Conservation (phyloP, 2,113 vertebrate species). For the Corvus cornix region DNA sequence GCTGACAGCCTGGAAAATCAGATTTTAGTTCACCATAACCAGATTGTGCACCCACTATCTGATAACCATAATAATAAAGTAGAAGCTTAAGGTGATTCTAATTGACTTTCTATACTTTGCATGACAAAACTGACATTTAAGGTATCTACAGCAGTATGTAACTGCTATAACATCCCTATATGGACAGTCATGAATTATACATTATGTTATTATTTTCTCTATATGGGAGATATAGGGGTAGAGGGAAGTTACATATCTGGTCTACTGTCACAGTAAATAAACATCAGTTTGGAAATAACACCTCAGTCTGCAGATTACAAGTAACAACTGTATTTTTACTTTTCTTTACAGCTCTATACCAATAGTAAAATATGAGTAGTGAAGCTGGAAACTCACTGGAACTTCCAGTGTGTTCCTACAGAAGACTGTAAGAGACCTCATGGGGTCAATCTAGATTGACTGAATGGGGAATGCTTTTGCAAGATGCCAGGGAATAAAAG, state of each 20-base stretch:
- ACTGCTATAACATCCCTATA: background rate
- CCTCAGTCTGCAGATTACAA: background rate
- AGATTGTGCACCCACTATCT: background rate
- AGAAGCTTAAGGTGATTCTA: background rate
- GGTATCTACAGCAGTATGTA: background rate
- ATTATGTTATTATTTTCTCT: background rate
- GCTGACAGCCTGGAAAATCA: constrained; percentile 10
- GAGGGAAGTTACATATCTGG: background rate
- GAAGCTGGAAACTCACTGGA: background rate
- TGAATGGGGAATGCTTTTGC: background rate
- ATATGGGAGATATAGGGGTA: background rate
- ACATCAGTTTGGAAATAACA: background rate
- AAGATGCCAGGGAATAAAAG: background rate
- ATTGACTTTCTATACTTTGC: background rate
- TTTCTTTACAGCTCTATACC: background rate
- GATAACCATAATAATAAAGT: background rate
- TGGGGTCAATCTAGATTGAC: background rate
- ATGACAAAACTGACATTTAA: background rate
- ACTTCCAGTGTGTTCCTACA: background rate
- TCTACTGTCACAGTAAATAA: background rate
- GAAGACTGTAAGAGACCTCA: background rate
- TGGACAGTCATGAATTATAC: background rate
- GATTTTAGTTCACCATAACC: background rate
- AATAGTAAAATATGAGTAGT: background rate
- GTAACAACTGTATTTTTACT: background rate